These are phyloP conservation scores for Calcarius ornatus DNA, from an alignment of 2,113 vertebrate genomes.

Conservation along the genomic window DNA sequence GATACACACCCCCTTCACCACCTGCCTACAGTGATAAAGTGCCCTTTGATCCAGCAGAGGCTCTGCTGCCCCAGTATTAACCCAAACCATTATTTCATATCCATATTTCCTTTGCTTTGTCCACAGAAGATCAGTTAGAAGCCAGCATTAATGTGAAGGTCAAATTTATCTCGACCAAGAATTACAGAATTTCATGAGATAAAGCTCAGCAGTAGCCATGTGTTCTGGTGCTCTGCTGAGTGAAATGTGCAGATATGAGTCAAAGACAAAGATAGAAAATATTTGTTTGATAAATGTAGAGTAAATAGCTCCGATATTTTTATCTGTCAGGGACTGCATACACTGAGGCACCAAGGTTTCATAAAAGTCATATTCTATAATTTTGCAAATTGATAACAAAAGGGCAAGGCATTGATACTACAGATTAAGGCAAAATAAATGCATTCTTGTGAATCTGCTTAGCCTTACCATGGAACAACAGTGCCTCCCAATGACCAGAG, in stretches of 20 bases:
- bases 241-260: neutral
- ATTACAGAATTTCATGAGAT: neutral
- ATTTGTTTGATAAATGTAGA: neutral
- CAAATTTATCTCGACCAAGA: neutral
- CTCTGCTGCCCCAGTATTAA: neutral
- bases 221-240: neutral
- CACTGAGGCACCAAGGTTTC: neutral
- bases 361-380: neutral
- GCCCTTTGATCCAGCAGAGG: neutral
- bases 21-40: fast-evolving
- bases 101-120: neutral
- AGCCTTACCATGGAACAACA: neutral
- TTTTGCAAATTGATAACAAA: neutral
- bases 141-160: neutral
- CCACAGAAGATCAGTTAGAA: neutral
- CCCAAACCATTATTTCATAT: neutral
- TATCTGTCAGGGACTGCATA: neutral
- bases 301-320: neutral
- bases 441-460: neutral
- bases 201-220: neutral
- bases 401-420: neutral
- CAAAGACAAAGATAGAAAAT: neutral
- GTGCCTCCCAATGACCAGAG: slow-evolving; percentile 9
- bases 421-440: neutral
- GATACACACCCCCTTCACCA: fast-evolving